These are phyloP conservation scores for Catostylus mosaicus DNA, from an alignment of 30 jellyfish, hydroid and myxozoan species.

Conservation along the genomic window DNA sequence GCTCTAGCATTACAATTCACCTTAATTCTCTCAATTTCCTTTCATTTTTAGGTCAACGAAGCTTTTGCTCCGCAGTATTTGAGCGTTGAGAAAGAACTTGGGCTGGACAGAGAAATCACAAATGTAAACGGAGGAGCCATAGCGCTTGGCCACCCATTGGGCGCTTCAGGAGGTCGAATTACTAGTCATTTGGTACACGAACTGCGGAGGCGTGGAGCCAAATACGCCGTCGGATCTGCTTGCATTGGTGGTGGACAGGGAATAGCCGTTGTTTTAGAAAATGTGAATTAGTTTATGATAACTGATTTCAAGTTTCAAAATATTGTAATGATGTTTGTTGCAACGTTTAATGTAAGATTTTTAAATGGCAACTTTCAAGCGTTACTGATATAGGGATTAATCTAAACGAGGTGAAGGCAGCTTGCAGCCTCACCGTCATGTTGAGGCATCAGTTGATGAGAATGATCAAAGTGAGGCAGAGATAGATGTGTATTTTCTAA, in stretches of 20 bases:
- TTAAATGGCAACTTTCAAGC: no score
- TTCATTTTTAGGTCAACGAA: slow-evolving; percentile 78
- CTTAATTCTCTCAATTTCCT: background rate
- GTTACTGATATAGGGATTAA: no score
- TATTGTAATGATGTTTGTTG: no score
- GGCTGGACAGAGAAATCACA: slow-evolving; percentile 79
- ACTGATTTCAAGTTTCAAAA: background rate
- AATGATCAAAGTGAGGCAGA: no score
- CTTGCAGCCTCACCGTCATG: no score
- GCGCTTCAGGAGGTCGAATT: slow-evolving; percentile 93
- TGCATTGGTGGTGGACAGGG: slow-evolving; percentile 99
- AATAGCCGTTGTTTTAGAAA: slow-evolving; percentile 89
- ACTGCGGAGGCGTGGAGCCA: slow-evolving; percentile 73
- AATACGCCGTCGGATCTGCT: slow-evolving; percentile 95
- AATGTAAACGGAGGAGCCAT: slow-evolving; percentile 94
- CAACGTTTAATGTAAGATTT: no score
- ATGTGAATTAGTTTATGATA: slow-evolving; percentile 25
- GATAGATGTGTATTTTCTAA: no score
- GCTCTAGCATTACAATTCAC: no score
- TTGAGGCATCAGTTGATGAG: no score
- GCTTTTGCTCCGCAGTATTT: slow-evolving; percentile 96
- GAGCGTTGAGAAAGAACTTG: slow-evolving; percentile 85
- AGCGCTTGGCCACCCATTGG: slow-evolving; percentile 97
- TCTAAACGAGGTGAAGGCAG: no score
- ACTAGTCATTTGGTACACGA: slow-evolving; percentile 84